Evolutionary conservation across 2,888 invertebrate genomes (phyloP).

Genomic region (Aspidapion aeneum): DNA sequence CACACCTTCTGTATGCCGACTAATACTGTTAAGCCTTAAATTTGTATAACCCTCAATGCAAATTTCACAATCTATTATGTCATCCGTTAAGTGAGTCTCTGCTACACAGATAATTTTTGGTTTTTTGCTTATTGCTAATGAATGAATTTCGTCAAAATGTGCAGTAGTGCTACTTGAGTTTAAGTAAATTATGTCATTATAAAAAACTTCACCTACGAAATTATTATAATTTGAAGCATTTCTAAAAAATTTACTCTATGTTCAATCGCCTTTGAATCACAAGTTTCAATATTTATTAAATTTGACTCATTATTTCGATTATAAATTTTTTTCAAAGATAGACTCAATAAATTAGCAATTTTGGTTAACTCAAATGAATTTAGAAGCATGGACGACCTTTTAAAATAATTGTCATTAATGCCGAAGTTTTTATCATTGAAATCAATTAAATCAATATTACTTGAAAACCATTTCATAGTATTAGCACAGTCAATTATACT

Average conservation of each 20-base stretch:
- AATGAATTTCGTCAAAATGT: neutral
- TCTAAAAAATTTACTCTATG: neutral
- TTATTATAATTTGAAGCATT: neutral
- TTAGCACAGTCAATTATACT: neutral
- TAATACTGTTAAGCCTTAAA: too few species aligned
- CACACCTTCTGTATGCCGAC: too few species aligned
- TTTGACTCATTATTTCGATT: neutral
- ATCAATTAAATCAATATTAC: neutral
- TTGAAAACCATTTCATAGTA: neutral
- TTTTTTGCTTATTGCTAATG: too few species aligned
- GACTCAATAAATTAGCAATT: neutral
- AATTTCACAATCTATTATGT: too few species aligned
- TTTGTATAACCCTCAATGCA: too few species aligned
- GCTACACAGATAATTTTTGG: neutral
- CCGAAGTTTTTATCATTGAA: neutral
- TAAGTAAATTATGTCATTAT: neutral
- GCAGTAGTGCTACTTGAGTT: neutral
- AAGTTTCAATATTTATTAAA: neutral
- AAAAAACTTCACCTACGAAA: too few species aligned
- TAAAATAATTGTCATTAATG: neutral
- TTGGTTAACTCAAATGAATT: neutral
- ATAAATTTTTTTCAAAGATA: neutral
- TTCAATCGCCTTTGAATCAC: neutral
- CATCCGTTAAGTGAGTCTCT: neutral
- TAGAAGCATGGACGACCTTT: neutral